A percentile compares a stretch with the other conserved stretches of the same genome.
These are phyloP conservation scores for Hylyphantes graminicola DNA, from an alignment of 1,140 invertebrate species.

Conservation along the genomic window DNA sequence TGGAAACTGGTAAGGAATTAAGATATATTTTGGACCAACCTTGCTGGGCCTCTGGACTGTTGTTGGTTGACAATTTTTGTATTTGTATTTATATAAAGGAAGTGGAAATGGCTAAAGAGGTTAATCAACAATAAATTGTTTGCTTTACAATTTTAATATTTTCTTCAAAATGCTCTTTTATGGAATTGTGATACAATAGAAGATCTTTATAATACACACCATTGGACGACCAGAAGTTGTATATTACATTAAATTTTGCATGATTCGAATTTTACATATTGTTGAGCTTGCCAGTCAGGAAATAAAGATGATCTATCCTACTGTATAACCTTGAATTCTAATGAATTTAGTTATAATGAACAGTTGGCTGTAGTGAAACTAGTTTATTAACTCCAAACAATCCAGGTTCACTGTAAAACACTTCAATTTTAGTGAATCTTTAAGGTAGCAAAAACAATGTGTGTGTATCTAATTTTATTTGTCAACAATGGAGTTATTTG, in stretches of 20 bases:
- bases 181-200: not conserved
- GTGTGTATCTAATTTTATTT: no score
- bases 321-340: no score
- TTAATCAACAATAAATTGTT: not conserved
- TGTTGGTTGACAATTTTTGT: no score
- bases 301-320: no score
- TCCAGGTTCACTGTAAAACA: not conserved
- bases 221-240: not conserved
- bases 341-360: no score
- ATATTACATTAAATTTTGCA: not conserved
- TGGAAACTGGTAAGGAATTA: no score
- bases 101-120: not conserved
- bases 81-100: not conserved
- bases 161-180: not conserved
- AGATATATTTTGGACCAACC: no score
- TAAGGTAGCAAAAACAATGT: no score
- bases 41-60: no score
- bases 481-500: no score
- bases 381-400: not conserved
- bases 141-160: not conserved
- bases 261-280: not conserved
- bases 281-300: not conserved
- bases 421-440: no score
- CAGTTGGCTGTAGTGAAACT: no score
- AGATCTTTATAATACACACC: not conserved